Evolutionary conservation across 1,140 invertebrate species (phyloP), one percentile per base, ranked within the genome.

Genomic region (Caenorhabditis remanei): DNA sequence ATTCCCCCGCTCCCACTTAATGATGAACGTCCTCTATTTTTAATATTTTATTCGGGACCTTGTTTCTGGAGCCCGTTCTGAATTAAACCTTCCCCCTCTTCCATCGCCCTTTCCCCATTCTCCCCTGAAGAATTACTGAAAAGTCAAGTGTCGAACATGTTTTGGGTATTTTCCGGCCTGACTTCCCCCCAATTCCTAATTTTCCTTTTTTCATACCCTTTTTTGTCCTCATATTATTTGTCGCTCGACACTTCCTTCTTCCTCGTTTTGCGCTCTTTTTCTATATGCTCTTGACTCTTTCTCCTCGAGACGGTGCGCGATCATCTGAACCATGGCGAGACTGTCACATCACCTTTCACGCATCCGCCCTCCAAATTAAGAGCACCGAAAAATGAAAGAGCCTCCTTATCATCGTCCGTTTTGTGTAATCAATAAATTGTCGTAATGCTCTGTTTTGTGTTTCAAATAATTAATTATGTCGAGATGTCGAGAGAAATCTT

Each of bases 401-500:
- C 56, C 16, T 61, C 56, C 21, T 24, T 40, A 65, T 65, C 61
- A 40, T 65, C 32, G 24, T 40, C 19, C 32, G 21, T 65, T 65
- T 32, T 65, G 61, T 65, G 61, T 65, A 65, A 65, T 65, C 61
- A 65, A 65, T 65, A 65, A 65, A 65, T 65, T 65, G 61, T 65
- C 61, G 61, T 65, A 65, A 65, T 65, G 21, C 61, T 65, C 61
- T 21, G n/a, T 53, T 65, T 11, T 65, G 61, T 65, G 61, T 65
- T 65, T 65, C 61, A n/a, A 40, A 21, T 14, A n/a, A n/a, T n/a
- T n/a, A n/a, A n/a, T n/a, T n/a, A n/a, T n/a, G n/a, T n/a, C n/a
- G n/a, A n/a, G n/a, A n/a, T n/a, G n/a, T n/a, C n/a, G n/a, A n/a
- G n/a, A n/a, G n/a, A 84, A 41, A 88, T 88, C 53, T 92, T 92